A percentile compares a stretch with the other conserved stretches of the same genome.
These are phyloP conservation scores for Neodiprion lecontei DNA, from an alignment of 1,140 invertebrate genomes.

Conservation along the genomic window DNA sequence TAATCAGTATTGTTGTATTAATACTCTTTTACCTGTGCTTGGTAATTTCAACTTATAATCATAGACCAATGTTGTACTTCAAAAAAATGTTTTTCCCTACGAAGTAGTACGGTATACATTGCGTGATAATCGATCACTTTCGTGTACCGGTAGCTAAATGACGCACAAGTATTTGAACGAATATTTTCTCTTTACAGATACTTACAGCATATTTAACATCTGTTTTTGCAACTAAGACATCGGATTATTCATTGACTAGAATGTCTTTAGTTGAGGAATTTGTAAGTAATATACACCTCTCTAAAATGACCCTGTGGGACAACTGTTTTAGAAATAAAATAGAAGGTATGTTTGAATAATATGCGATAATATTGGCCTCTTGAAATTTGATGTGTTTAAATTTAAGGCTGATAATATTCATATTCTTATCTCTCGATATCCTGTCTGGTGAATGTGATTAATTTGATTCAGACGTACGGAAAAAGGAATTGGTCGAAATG, in stretches of 20 bases:
- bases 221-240: conserved; percentile 29
- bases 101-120: no score
- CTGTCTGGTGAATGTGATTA: not conserved
- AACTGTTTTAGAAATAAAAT: conserved; percentile 30
- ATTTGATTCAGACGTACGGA: conserved; percentile 24
- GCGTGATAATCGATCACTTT: conserved; percentile 5
- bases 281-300: conserved; percentile 34
- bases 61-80: not conserved
- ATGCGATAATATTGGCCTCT: no score
- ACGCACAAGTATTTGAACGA: not conserved
- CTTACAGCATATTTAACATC: conserved; percentile 34
- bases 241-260: conserved; percentile 31
- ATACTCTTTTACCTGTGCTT: conserved; percentile 29
- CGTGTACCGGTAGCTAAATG: not conserved
- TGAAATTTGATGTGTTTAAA: not conserved
- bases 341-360: conserved; percentile 3
- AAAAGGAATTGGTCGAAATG: conserved; percentile 36
- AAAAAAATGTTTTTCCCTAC: not conserved
- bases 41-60: not conserved
- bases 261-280: conserved; percentile 36
- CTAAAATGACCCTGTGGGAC: conserved; percentile 38
- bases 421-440: not conserved
- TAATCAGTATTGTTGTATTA: conserved; percentile 32
- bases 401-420: not conserved
- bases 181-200: conserved; percentile 19